Base-by-base conservation (phyloP, 35 echinoderm and acorn worm species). In the Holothuria glaberrima region DNA sequence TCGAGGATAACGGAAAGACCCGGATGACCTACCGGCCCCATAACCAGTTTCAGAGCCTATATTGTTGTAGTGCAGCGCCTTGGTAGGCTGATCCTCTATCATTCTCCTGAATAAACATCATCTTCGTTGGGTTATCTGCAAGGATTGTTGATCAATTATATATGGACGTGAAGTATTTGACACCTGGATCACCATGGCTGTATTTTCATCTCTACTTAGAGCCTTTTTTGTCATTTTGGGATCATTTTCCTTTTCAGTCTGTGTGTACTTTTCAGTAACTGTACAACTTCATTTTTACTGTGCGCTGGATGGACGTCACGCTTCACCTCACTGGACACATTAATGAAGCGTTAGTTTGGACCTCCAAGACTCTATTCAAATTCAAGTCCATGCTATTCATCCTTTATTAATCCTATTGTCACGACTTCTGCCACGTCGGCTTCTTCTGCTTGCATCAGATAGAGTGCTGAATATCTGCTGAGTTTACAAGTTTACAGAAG, bases 401-500 rank as follows among this genome's bases (percentile, higher is more conserved):
- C n/a, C n/a, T n/a, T n/a, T n/a, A n/a, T n/a, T n/a, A n/a, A n/a
- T n/a, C n/a, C n/a, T n/a, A n/a, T n/a, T n/a, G n/a, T n/a, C n/a
- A n/a, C n/a, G n/a, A 29, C 12, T 66, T 66, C 63, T 66, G 10
- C 63, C 63, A 66, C 63, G 12, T 16, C 63, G 21, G 63, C 2
- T 2, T 66, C 28, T 6, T 29, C 63, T 25, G 63, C 63, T 66
- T 66, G 44, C 10, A 46, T 66, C 28, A 66, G 28, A 19, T 66
- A 66, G 12, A 66, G 63, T 66, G 63, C 63, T 66, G 63, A 66
- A 66, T 66, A 66, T 19, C 63, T 66, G 21, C 63, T 66, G 63
- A 19, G 63, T 66, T 66, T 65, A n/a, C n/a, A n/a, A n/a, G n/a
- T n/a, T n/a, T n/a, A 65, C 19, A 65, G 27, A 65, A 66, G 7